Evolutionary conservation across 2,888 invertebrate species (phyloP), one percentile per base, ranked within the genome.

Genomic region (Athripsodes cinereus): DNA sequence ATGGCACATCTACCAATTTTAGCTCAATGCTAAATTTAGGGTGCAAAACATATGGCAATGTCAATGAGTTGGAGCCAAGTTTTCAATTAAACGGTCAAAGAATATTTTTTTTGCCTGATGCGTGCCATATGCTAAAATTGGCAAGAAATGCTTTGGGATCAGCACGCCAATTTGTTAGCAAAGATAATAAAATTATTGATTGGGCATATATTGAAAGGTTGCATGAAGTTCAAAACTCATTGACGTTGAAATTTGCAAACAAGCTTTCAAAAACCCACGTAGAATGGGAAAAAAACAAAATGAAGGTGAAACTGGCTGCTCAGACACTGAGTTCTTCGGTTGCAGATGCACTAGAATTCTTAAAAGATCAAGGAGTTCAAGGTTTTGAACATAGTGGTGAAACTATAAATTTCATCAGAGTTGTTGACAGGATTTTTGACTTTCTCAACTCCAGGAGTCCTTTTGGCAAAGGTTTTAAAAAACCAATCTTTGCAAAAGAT

Each of bases 61-160:
- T 46, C 16, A 46, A 46, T 13, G 6, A 8, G 6, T 46, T 46
- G 16, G 16, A 46, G 16, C 46, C 46, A 46, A 6, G 16, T 46
- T 46, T 46, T 18, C 11, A 46, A 13, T 21, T 47, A 8, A 47
- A 47, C 13, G 47, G 21, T 13, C 47, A 47, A 47, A 47, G 19
- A 20, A 47, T 47, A 47, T 47, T 19, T 47, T 47, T 47, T 47
- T 20, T 47, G 16, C 47, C 47, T 20, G 47, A 47, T 20, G 47
- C 47, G 13, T 47, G 47, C 13, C 47, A 47, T 20, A 19, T 47
- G 47, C 47, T 19, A 19, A 47, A 47, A 47, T 47, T 47, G 21
- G 47, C 47, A 8, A 20, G 47, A 47, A 47, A 47, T 47, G 47
- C 18, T 19, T 47, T 47, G 47, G 20, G 5, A 20, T 47, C 47